Conservation (phyloP, 92 coral and sea anemone genomes). For the Bergia puertoricense region DNA sequence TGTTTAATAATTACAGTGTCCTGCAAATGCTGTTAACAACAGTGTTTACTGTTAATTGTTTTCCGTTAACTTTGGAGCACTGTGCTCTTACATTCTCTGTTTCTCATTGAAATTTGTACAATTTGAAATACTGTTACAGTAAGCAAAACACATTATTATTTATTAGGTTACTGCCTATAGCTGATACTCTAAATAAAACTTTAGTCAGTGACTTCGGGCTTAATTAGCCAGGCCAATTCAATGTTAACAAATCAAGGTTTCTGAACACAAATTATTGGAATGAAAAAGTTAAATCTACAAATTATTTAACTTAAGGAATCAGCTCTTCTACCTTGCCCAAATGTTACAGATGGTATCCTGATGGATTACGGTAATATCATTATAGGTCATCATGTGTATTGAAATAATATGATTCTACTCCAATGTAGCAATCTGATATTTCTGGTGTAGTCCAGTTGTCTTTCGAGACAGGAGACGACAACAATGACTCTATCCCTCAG, state of each 20-base stretch:
- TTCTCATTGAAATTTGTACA: conserved; percentile 33
- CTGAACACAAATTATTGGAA: not conserved
- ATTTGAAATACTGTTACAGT: conserved; percentile 41
- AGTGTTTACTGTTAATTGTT: not conserved
- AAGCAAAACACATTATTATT: not conserved
- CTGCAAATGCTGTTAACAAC: not conserved
- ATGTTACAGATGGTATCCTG: not conserved
- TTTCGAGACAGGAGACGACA: too few species aligned
- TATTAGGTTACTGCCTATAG: not conserved
- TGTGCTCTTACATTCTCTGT: conserved; percentile 43
- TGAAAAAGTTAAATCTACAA: not conserved
- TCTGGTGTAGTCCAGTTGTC: too few species aligned
- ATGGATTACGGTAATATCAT: not conserved
- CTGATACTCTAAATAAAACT: not conserved
- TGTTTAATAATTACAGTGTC: not conserved
- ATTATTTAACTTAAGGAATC: too few species aligned
- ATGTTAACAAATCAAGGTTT: not conserved
- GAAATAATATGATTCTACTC: too few species aligned
- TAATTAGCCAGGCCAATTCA: not conserved
- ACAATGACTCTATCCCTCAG: too few species aligned
- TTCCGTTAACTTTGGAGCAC: conserved; percentile 24
- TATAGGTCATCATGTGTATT: too few species aligned
- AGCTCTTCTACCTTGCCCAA: too few species aligned
- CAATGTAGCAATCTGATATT: too few species aligned
- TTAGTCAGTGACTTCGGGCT: not conserved